Evolutionary conservation across 1,140 invertebrate genomes (phyloP).

Genomic region (Homarus americanus): DNA sequence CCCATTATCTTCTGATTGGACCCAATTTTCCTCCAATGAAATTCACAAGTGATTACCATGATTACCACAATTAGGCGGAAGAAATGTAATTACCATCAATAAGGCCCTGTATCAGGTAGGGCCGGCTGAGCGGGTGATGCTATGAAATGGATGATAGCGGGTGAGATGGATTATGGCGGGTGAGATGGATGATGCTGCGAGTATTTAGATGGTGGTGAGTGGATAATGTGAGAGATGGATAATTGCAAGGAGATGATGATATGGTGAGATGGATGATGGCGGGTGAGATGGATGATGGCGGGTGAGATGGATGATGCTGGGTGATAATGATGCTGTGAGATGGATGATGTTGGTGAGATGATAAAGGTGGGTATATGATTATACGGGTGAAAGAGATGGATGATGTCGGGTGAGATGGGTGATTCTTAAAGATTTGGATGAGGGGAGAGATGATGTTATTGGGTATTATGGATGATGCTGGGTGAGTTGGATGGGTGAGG

Average conservation of each 20-base stretch:
- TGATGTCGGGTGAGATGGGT: background rate
- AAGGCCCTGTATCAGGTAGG: slow-evolving; percentile 26
- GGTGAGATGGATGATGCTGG: background rate
- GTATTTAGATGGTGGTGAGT: background rate
- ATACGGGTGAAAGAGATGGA: background rate
- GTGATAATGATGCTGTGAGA: background rate
- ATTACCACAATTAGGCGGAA: slow-evolving; percentile 68
- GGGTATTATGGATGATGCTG: background rate
- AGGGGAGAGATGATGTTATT: background rate
- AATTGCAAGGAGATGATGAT: too few relatives aligned
- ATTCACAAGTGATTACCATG: slow-evolving; percentile 63
- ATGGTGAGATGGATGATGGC: background rate
- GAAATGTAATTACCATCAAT: slow-evolving; percentile 65
- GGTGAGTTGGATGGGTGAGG: background rate
- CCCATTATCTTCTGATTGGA: slow-evolving; percentile 57
- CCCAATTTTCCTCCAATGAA: slow-evolving; percentile 60
- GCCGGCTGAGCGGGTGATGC: background rate
- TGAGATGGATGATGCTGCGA: background rate
- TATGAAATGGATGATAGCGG: background rate
- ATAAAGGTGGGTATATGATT: background rate
- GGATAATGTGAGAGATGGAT: too few relatives aligned
- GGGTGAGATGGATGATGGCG: background rate
- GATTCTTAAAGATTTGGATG: background rate
- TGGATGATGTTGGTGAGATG: background rate
- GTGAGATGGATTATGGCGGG: background rate